These are phyloP conservation scores for Oncorhynchus tshawytscha DNA, from an alignment of 2,113 vertebrate genomes.

Conservation along the genomic window DNA sequence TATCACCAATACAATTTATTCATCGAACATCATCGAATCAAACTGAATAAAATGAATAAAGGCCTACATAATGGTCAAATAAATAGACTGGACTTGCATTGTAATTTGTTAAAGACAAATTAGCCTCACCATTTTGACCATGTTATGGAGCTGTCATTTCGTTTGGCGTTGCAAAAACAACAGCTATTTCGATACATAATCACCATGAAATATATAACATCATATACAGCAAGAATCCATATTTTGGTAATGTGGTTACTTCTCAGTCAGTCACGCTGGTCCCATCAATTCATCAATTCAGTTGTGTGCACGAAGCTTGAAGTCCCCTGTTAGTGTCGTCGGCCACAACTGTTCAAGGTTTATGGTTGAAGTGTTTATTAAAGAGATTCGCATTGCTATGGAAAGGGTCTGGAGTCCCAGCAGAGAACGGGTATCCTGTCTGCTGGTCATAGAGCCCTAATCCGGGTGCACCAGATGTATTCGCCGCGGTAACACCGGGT, in stretches of 20 bases:
- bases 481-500: conserved; percentile 71
- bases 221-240: not conserved
- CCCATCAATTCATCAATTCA: not conserved
- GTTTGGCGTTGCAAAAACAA: not conserved
- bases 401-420: conserved; percentile 73
- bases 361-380: conserved; percentile 84
- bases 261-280: not conserved
- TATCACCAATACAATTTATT: conserved; percentile 3
- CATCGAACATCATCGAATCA: not conserved
- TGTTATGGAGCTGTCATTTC: no score
- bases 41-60: not conserved
- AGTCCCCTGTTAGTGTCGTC: not conserved
- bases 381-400: conserved; percentile 82
- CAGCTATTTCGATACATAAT: not conserved
- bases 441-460: conserved; percentile 81
- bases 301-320: not conserved
- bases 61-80: not conserved
- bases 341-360: conserved; percentile 64
- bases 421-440: conserved; percentile 75
- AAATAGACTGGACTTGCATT: no score
- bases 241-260: not conserved
- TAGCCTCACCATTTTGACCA: no score
- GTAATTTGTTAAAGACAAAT: no score
- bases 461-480: conserved; percentile 74
- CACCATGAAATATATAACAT: not conserved